These are phyloP conservation scores for Hylia prasina DNA, from an alignment of 2,113 vertebrate species.

Conservation along the genomic window DNA sequence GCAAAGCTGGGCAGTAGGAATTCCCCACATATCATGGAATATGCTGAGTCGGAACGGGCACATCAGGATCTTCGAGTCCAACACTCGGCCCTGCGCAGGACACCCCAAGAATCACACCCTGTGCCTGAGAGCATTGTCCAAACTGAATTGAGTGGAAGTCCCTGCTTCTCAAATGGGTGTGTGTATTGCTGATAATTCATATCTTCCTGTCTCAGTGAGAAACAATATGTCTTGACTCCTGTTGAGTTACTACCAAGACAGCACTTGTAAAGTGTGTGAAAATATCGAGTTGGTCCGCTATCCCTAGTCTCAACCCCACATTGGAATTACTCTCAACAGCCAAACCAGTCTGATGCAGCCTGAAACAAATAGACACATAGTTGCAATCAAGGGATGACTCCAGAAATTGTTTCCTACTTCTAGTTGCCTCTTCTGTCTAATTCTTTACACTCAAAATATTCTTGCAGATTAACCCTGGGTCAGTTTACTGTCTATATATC, in stretches of 20 bases:
- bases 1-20: neutral
- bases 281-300: rapidly evolving
- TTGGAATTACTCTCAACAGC: neutral
- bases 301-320: rapidly evolving
- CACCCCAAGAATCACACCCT: neutral
- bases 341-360: rapidly evolving
- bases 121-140: neutral
- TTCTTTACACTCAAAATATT: neutral
- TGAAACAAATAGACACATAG: neutral
- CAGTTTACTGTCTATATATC: rapidly evolving
- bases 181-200: neutral
- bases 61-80: neutral
- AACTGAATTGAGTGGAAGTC: neutral
- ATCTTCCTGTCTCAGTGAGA: neutral
- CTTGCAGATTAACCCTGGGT: neutral
- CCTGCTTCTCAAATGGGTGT: neutral
- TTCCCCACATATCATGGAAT: neutral
- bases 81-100: neutral
- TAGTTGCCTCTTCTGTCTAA: neutral
- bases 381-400: neutral
- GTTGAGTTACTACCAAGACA: neutral
- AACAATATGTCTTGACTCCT: rapidly evolving
- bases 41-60: neutral
- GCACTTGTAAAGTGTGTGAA: neutral
- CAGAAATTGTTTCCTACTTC: neutral